Evolutionary conservation across 2,888 invertebrate species (phyloP), one percentile per base, ranked within the genome.

Genomic region (Halictus quadricinctus): DNA sequence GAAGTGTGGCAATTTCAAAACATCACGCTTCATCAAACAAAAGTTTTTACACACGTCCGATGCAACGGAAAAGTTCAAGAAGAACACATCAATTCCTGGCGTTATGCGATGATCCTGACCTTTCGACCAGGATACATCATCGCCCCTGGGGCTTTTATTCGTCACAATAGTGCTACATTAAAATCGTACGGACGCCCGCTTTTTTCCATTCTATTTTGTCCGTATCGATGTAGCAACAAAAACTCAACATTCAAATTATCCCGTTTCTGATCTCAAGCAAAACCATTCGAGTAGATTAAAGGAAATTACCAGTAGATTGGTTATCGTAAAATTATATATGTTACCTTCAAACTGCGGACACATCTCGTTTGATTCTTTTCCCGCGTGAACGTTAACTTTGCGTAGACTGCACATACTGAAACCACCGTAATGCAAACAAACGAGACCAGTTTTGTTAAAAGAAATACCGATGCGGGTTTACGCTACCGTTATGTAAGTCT

Each of bases 101-200:
- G 87, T 82, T 88, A 86, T 84, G 82, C 80, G 75, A 72, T 85
- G 89, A 86, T 91, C 89, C 87, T 92, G 92, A 93, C 91, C 93
- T 91, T 91, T 93, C 88, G 84, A 88, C 84, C 88, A 88, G 86
- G 90, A 90, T 91, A 90, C 88, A 89, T 91, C 88, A 89, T 91
- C 86, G 88, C 81, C 87, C 70, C 69, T 82, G 21, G 79, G 84
- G 75, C 60, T 72, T 41, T 21, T 60, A 50, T 69, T 69, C 82
- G 72, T 70, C 60, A 73, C 64, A 79, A 83, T 84, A 72, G 79
- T 70, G 72, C 43, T 58, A 2, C 48, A 43, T 72, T 79, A 54
- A 81, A 74, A 83, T 60, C 54, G 74, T 70, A 69, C 69, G 29
- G 29, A n/a, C 29, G 7, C 13, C 1, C 41, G 13, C 15, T 66